phyloP scores from a whole-genome alignment of 2,113 vertebrate genomes.

The Tricholaema leucomelas region DNA sequence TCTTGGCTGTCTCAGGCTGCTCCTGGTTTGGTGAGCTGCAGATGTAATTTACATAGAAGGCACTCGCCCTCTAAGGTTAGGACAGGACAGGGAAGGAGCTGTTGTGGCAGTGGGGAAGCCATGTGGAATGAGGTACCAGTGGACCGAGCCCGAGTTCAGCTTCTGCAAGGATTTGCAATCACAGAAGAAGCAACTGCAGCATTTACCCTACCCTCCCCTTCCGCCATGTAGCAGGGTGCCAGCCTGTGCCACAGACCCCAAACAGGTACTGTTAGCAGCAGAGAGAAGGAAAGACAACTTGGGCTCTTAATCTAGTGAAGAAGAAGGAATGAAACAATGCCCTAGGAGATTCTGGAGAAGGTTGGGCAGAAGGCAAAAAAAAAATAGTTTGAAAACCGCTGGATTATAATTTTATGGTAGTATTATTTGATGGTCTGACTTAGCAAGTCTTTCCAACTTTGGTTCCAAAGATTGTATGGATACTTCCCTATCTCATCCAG shows the following conservation, averaged over 20 bases:
- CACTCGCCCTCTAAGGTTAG: neutral
- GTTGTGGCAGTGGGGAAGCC: neutral
- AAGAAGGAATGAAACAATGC: constrained; percentile 1
- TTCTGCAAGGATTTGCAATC: neutral
- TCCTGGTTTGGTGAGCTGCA: neutral
- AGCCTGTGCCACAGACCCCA: neutral
- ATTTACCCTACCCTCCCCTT: neutral
- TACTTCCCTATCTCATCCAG: constrained; percentile 68
- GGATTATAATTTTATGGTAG: constrained; percentile 61
- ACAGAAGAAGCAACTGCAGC: neutral
- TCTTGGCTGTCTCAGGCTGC: neutral
- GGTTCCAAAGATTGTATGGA: constrained; percentile 59
- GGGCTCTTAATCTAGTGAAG: neutral
- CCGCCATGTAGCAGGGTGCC: neutral
- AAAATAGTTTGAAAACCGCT: constrained; percentile 9
- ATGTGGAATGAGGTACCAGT: neutral
- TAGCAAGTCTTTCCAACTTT: constrained; percentile 70
- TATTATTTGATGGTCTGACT: constrained; percentile 57
- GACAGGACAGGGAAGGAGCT: neutral
- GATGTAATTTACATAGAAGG: neutral
- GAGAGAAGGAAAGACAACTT: neutral
- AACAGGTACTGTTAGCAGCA: neutral
- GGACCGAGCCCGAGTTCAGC: neutral
- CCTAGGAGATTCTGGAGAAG: neutral
- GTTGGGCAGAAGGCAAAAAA: neutral